Evolutionary conservation across 2,888 invertebrate species (phyloP).

Genomic region (Lymantria monacha): DNA sequence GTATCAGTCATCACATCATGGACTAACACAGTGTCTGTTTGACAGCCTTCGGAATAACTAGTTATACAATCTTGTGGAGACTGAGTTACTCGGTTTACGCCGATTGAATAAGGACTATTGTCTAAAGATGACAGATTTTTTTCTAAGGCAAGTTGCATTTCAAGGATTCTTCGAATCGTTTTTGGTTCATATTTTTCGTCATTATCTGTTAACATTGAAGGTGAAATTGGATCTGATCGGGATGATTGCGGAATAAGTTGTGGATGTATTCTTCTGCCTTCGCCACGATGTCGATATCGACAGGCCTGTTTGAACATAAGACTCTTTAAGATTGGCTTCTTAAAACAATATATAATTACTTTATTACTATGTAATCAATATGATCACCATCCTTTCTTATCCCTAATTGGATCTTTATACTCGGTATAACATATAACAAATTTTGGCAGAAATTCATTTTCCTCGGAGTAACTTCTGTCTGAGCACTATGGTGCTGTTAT

Average conservation of each 20-base stretch:
- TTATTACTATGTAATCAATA: slow-evolving; percentile 6
- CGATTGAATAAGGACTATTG: slow-evolving; percentile 58
- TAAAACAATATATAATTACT: slow-evolving; percentile 24
- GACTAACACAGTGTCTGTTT: slow-evolving; percentile 66
- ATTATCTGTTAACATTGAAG: slow-evolving; percentile 22
- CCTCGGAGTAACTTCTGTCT: too few species aligned
- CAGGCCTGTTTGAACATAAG: slow-evolving; percentile 76
- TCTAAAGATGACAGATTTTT: slow-evolving; percentile 65
- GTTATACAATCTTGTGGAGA: slow-evolving; percentile 61
- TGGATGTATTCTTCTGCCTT: slow-evolving; percentile 62
- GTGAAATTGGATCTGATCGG: slow-evolving; percentile 53
- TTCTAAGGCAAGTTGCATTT: slow-evolving; percentile 72
- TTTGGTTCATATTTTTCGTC: slow-evolving; percentile 51
- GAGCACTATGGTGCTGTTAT: too few species aligned
- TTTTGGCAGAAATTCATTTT: too few species aligned
- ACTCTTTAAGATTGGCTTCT: slow-evolving; percentile 23
- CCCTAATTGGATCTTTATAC: slow-evolving; percentile 10
- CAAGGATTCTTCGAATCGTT: slow-evolving; percentile 61
- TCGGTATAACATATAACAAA: slow-evolving; percentile 18
- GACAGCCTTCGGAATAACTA: slow-evolving; percentile 66
- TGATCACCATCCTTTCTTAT: slow-evolving; percentile 8
- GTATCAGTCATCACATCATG: slow-evolving; percentile 69
- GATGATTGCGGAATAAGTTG: slow-evolving; percentile 52
- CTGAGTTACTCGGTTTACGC: slow-evolving; percentile 63
- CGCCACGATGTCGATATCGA: slow-evolving; percentile 72